Conservation (phyloP, 2,113 vertebrate species). For the Steatornis caripensis region DNA sequence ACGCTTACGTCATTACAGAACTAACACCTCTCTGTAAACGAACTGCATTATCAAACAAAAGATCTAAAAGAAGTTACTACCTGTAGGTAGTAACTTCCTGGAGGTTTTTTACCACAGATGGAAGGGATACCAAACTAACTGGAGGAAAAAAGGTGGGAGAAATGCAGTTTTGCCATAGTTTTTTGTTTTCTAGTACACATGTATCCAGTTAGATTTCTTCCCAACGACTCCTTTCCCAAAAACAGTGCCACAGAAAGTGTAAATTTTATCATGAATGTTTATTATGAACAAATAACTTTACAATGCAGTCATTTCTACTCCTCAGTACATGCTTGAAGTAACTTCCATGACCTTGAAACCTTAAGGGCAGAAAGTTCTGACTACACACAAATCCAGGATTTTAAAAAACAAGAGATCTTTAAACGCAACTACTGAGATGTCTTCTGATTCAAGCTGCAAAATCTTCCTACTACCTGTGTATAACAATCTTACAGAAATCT, state of each 20-base stretch:
- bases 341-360: neutral
- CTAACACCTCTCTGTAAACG: neutral
- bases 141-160: neutral
- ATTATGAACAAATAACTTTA: conserved; percentile 31
- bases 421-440: neutral
- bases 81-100: neutral
- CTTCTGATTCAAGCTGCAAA: neutral
- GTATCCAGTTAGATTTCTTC: neutral
- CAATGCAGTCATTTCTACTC: neutral
- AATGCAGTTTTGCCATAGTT: neutral
- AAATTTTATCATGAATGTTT: neutral
- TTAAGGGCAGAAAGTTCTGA: neutral
- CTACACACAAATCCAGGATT: neutral
- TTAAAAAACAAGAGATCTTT: neutral
- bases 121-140: neutral
- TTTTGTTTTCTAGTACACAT: neutral
- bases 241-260: neutral
- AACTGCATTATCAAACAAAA: neutral
- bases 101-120: neutral
- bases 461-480: rapidly evolving
- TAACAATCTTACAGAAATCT: neutral
- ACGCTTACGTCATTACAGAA: neutral
- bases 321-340: neutral
- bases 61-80: neutral
- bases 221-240: neutral